Conservation (phyloP, 2,113 vertebrate species). For the Malurus cyaneus region DNA sequence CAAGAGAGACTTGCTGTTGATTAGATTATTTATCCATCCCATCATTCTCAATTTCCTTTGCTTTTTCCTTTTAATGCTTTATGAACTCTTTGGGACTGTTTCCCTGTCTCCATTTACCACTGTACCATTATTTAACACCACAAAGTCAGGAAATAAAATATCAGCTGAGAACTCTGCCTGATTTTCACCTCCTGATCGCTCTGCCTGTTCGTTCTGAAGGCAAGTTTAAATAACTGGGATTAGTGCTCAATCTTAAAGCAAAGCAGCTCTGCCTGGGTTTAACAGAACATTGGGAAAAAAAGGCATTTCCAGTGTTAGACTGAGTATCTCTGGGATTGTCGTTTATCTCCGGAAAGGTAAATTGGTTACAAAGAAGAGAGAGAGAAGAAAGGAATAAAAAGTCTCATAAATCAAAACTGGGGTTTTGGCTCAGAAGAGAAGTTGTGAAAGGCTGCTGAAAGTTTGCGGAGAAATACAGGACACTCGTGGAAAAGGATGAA, state of each 20-base stretch:
- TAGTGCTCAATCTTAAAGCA: background rate
- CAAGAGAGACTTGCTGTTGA: background rate
- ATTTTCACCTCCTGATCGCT: background rate
- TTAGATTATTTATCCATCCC: background rate
- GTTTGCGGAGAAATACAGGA: background rate
- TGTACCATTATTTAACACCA: background rate
- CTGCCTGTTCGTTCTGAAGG: background rate
- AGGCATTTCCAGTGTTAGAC: background rate
- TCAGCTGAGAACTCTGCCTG: background rate
- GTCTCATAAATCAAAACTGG: background rate
- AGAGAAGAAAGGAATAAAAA: background rate
- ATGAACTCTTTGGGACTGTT: background rate
- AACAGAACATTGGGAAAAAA: background rate
- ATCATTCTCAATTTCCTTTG: background rate
- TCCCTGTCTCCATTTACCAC: background rate
- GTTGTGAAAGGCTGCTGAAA: background rate
- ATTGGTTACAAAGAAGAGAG: background rate
- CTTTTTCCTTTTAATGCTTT: background rate
- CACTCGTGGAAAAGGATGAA: background rate
- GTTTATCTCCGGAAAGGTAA: background rate
- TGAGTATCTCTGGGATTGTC: background rate
- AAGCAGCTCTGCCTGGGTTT: background rate
- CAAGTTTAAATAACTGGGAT: background rate
- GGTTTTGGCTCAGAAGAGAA: background rate
- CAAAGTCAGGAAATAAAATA: background rate